Conservation (phyloP, 2,113 vertebrate species). For the Ceuthmochares aereus region DNA sequence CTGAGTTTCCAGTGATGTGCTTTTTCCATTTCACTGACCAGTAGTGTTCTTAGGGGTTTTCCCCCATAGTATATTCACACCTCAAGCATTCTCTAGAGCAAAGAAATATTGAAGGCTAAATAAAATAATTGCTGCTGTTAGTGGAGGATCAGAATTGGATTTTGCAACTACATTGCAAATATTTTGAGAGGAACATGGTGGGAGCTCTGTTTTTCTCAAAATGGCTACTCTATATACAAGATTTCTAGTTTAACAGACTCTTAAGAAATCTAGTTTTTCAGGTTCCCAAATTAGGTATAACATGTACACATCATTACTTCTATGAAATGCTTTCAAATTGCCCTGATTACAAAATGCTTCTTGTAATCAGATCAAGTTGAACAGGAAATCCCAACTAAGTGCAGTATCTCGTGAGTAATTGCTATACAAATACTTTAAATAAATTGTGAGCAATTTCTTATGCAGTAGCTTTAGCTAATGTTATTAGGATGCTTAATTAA, state of each 20-base stretch:
- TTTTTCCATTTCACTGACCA: background rate
- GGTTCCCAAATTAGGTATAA: slow-evolving; percentile 6
- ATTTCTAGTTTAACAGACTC: background rate
- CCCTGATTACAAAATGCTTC: slow-evolving; percentile 29
- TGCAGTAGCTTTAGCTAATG: slow-evolving; percentile 15
- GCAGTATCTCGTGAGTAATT: background rate
- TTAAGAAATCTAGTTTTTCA: slow-evolving; percentile 7
- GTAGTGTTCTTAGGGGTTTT: background rate
- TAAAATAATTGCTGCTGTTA: background rate
- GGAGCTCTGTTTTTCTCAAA: background rate
- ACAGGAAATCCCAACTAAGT: slow-evolving; percentile 50
- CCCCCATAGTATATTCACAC: rapidly evolving
- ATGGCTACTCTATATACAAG: background rate
- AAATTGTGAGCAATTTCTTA: slow-evolving; percentile 32
- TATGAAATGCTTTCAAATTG: slow-evolving; percentile 35
- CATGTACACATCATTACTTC: background rate
- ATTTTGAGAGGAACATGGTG: background rate
- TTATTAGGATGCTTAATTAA: slow-evolving; percentile 39
- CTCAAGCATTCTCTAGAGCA: background rate
- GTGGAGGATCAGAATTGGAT: background rate
- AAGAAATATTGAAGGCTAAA: background rate
- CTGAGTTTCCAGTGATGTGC: background rate
- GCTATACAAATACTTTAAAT: slow-evolving; percentile 38
- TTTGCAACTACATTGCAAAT: background rate
- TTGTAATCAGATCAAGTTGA: slow-evolving; percentile 59